Conservation (phyloP, 1,140 invertebrate species). For the Procambarus virginalis region DNA sequence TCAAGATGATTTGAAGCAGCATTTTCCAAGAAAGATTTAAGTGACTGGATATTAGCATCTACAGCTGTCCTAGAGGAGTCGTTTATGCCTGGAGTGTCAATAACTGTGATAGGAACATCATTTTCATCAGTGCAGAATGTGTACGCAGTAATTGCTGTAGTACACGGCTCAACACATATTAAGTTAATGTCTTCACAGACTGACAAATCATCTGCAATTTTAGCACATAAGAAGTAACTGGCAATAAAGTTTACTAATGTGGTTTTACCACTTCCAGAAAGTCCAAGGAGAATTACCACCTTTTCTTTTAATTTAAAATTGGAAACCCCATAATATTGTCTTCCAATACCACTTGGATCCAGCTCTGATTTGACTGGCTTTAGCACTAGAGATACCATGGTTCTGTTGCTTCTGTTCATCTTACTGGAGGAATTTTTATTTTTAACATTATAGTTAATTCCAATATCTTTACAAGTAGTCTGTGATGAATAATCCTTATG, state of each 20-base stretch:
- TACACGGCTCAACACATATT: background rate
- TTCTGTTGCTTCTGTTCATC: background rate
- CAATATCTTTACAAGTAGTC: background rate
- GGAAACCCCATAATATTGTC: slow-evolving; percentile 23
- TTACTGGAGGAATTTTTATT: no score
- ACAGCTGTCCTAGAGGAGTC: slow-evolving; percentile 41
- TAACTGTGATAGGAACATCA: slow-evolving; percentile 30
- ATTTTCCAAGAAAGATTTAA: slow-evolving; percentile 50
- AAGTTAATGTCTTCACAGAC: background rate
- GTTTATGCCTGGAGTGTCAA: slow-evolving; percentile 44
- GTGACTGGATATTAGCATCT: slow-evolving; percentile 18
- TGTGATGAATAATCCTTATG: background rate
- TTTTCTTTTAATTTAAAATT: background rate
- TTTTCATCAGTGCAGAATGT: slow-evolving; percentile 3
- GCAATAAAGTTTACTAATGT: slow-evolving; percentile 27
- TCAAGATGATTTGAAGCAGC: background rate
- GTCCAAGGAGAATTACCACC: slow-evolving; percentile 27
- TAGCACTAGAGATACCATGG: no score
- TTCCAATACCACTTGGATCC: slow-evolving; percentile 16
- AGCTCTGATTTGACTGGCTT: no score
- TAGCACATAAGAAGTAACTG: slow-evolving; percentile 18
- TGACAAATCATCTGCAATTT: background rate
- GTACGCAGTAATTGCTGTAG: slow-evolving; percentile 31
- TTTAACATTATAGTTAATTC: no score
- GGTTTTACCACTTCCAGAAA: slow-evolving; percentile 44